Conservation (phyloP, 2,797 vertebrate species). For the Gephyroberyx darwinii region DNA sequence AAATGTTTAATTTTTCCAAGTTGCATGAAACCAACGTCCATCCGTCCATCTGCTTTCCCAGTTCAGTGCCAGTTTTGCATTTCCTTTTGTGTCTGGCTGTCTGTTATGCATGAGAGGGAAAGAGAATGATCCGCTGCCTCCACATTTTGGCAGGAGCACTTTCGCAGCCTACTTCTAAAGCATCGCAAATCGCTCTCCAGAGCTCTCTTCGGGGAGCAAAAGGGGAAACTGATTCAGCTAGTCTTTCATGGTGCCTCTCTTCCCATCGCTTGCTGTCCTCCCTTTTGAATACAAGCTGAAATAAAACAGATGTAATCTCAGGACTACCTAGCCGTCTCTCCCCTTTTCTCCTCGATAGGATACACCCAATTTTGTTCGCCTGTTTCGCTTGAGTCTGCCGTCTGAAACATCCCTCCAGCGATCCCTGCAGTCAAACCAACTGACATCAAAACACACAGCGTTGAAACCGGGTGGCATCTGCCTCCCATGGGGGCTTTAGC, state of each 20-base stretch:
- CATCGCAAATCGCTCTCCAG: slow-evolving; percentile 8
- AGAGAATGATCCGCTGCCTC: slow-evolving; percentile 20
- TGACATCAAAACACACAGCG: slow-evolving; percentile 23
- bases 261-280: not conserved
- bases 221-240: not conserved
- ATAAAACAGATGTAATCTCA: slow-evolving; percentile 8
- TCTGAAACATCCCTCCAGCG: slow-evolving; percentile 46
- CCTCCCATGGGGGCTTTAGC: slow-evolving; percentile 4
- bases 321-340: not conserved
- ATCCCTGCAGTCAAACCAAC: slow-evolving; percentile 24
- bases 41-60: not conserved
- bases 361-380: too few relatives aligned
- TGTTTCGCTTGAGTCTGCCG: not conserved
- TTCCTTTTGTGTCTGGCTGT: slow-evolving; percentile 4
- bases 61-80: slow-evolving; percentile 11
- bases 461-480: slow-evolving; percentile 31
- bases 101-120: slow-evolving; percentile 12
- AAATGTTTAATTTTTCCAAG: too few relatives aligned
- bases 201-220: slow-evolving; percentile 26
- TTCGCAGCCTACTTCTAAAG: slow-evolving; percentile 9
- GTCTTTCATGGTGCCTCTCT: slow-evolving; percentile 6
- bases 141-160: not conserved
- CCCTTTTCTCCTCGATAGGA: too few relatives aligned
- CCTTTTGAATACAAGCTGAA: not conserved
- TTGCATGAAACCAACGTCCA: too few relatives aligned